phyloP scores from a whole-genome alignment of 2,888 invertebrate species.

The Microctonus aethiopoides region DNA sequence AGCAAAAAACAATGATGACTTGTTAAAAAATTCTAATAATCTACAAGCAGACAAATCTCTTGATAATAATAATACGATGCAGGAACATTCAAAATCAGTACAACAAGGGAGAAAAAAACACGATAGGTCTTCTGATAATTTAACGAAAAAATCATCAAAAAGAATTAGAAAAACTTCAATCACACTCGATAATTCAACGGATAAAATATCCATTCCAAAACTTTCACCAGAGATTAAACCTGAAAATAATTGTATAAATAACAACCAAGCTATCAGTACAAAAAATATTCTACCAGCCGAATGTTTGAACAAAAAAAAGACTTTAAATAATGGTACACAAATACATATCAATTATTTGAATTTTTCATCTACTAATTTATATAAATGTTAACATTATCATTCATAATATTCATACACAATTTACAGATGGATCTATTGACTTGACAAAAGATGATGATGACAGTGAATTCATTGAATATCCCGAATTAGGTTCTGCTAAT shows the following conservation, averaged over 20 bases:
- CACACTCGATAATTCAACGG: slow-evolving; percentile 4
- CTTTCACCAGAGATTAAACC: slow-evolving; percentile 3
- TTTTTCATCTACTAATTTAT: no score
- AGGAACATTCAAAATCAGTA: not conserved
- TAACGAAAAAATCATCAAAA: slow-evolving; percentile 5
- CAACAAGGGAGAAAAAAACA: slow-evolving; percentile 21
- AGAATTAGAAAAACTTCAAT: slow-evolving; percentile 21
- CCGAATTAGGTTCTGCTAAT: slow-evolving; percentile 13
- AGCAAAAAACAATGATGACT: slow-evolving; percentile 24
- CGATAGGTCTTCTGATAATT: slow-evolving; percentile 27
- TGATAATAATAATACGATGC: slow-evolving; percentile 12
- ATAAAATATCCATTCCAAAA: not conserved
- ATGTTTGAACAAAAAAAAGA: not conserved
- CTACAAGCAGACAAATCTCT: slow-evolving; percentile 24
- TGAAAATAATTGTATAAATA: slow-evolving; percentile 21
- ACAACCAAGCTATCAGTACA: slow-evolving; percentile 22
- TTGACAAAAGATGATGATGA: slow-evolving; percentile 33
- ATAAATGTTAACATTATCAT: not conserved
- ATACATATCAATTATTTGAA: no score
- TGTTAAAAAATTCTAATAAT: not conserved
- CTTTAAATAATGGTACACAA: not conserved
- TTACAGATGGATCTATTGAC: slow-evolving; percentile 29
- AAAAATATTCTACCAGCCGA: slow-evolving; percentile 17
- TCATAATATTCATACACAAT: not conserved
- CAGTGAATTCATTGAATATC: slow-evolving; percentile 15